Evolutionary conservation across 2,113 vertebrate species (phyloP).

Genomic region (Colius striatus): DNA sequence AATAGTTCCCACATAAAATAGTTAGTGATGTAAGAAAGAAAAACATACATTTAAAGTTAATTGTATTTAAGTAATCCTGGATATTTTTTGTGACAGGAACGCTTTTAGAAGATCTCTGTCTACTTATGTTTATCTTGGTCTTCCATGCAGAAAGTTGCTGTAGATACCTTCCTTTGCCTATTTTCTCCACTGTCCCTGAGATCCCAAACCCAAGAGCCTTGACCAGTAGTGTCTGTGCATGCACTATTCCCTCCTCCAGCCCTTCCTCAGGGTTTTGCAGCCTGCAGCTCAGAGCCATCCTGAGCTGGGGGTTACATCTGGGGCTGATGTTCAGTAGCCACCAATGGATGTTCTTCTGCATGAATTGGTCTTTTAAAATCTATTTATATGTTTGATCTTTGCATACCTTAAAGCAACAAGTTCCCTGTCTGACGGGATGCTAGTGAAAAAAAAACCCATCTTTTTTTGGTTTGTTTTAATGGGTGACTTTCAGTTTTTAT

Average conservation of each 20-base stretch:
- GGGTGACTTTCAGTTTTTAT: not conserved
- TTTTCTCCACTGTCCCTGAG: not conserved
- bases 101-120: not conserved
- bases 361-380: not conserved
- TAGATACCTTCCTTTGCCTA: not conserved
- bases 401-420: not conserved
- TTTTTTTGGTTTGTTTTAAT: not conserved
- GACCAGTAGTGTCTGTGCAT: too few species aligned
- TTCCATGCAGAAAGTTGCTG: not conserved
- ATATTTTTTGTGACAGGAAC: not conserved
- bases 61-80: not conserved
- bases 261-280: too few species aligned
- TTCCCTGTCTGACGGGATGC: not conserved
- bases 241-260: not conserved
- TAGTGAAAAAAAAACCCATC: too few species aligned
- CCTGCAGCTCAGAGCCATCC: not conserved
- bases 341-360: not conserved
- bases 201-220: too few species aligned
- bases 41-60: too few species aligned
- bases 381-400: not conserved
- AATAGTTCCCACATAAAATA: fast-evolving
- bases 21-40: not conserved
- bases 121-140: too few species aligned
- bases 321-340: not conserved
- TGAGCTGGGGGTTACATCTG: too few species aligned